A percentile compares a stretch with the other conserved stretches of the same genome.
Evolutionary conservation across 1,140 invertebrate species (phyloP).

Genomic region (Mizuhopecten yessoensis): DNA sequence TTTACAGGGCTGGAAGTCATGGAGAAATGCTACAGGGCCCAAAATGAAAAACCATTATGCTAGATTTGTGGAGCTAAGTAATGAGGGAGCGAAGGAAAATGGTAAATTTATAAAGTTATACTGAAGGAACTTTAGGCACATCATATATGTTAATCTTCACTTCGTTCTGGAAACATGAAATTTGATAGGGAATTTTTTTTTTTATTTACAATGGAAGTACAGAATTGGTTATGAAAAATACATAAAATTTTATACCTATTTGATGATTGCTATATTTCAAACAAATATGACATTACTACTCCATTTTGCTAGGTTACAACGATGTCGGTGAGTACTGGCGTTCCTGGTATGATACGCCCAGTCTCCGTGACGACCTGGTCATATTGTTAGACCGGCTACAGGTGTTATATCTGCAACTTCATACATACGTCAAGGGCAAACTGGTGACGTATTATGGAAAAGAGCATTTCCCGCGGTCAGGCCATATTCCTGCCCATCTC

Average conservation of each 20-base stretch:
- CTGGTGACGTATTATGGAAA: conserved; percentile 87
- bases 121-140: too few species aligned
- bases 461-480: conserved; percentile 69
- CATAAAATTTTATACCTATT: too few species aligned
- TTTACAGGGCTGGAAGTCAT: conserved; percentile 87
- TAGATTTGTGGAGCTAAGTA: conserved; percentile 90
- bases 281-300: neutral
- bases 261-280: too few species aligned
- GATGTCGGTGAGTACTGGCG: conserved; percentile 89
- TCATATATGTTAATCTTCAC: too few species aligned
- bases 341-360: conserved; percentile 74
- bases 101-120: conserved; percentile 56
- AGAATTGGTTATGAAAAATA: too few species aligned
- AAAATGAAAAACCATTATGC: conserved; percentile 90
- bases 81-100: conserved; percentile 88
- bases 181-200: too few species aligned
- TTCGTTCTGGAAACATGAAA: too few species aligned
- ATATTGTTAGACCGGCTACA: conserved; percentile 92
- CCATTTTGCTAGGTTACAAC: conserved; percentile 73
- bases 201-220: too few species aligned
- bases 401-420: conserved; percentile 93
- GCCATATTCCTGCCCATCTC: conserved; percentile 81
- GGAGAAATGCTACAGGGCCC: conserved; percentile 89
- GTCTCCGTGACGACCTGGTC: conserved; percentile 87
- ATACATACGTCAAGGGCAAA: conserved; percentile 93